These are phyloP conservation scores for Corythornis cristatus DNA, from an alignment of 2,113 vertebrate species.

Conservation along the genomic window DNA sequence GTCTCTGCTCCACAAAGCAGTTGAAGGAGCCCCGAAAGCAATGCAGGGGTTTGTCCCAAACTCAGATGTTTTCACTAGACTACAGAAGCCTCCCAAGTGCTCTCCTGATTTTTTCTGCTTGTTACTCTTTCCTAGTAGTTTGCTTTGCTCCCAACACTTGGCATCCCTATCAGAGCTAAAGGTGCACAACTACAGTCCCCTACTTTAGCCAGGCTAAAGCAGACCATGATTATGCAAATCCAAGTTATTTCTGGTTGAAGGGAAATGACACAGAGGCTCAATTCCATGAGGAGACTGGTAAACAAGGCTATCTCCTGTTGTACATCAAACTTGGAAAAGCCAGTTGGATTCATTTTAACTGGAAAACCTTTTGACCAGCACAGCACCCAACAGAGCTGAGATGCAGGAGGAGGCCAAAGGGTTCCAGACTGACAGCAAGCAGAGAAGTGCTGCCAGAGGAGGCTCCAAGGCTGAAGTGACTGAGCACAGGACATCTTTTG, in stretches of 20 bases:
- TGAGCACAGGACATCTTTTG: background rate
- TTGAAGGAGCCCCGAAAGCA: background rate
- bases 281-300: background rate
- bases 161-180: background rate
- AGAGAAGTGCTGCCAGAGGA: background rate
- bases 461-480: background rate
- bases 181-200: background rate
- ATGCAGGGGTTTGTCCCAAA: background rate
- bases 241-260: background rate
- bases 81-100: background rate
- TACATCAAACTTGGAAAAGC: background rate
- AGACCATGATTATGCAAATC: background rate
- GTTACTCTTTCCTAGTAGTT: background rate
- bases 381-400: background rate
- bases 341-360: background rate
- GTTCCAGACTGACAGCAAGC: background rate
- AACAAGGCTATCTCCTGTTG: background rate
- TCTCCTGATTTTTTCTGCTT: background rate
- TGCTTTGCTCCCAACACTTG: background rate
- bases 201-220: background rate
- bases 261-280: background rate
- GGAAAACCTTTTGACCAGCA: background rate
- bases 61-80: background rate
- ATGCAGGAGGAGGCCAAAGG: background rate
- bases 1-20: background rate